Evolutionary conservation across 2,888 invertebrate genomes (phyloP), one percentile per base, ranked within the genome.

Genomic region (Acleris sparsana): DNA sequence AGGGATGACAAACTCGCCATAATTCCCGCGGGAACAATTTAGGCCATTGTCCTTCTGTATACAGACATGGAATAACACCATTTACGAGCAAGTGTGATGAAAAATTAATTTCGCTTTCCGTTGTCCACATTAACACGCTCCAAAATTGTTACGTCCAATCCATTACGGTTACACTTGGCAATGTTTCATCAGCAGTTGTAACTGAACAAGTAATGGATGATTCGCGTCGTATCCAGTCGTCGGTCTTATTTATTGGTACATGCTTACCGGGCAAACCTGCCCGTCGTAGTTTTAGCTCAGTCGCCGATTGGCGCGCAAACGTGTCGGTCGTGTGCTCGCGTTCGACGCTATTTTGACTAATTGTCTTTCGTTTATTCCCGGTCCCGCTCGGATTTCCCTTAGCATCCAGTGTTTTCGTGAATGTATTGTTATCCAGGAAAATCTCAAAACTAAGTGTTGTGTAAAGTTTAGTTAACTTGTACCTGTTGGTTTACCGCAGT

Each of bases 271-370:
- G 70, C 69, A 68, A 72, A 72, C 72, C 71, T 62, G 68, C 57
- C 58, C 57, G 64, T 62, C 69, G 67, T 63, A 62, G 67, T 67
- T 39, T 9, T 22, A 55, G 52, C 46, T 67, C 80, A 88, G 88
- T 88, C 79, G 86, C 81, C 80, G 79, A 80, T 86, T 85, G 83
- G 85, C 87, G 86, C 86, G 84, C 81, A 76, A 73, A 70, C 67
- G 68, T 68, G 22, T n/a, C 71, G 74, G 78, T 75, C 80, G 87
- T 75, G 56, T 59, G 57, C 13, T 58, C 62, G 57, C 62, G 70
- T 59, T 69, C 72, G 71, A 58, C 11, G 69, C 57, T 49, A 61
- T 62, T 64, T 68, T 44, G 71, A 65, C 56, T 53, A 63, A 65
- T 68, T 63, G 66, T 71, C 72, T 55, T 67, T 49, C 62, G 68